Conservation (phyloP, 2,113 vertebrate genomes). For the Rousettus leschenaultii region DNA sequence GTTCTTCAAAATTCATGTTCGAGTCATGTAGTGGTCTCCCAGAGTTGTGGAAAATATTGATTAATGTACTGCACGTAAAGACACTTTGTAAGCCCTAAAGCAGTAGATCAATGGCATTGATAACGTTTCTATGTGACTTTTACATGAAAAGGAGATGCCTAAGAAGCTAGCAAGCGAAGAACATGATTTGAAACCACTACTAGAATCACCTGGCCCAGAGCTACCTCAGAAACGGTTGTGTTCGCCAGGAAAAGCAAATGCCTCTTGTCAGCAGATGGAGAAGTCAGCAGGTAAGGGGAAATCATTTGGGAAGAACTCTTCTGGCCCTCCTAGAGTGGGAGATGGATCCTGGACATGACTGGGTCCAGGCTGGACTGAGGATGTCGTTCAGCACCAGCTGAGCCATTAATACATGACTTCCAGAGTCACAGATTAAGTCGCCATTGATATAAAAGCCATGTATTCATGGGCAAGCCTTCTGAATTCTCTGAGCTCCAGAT, state of each 20-base stretch:
- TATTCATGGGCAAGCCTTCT: background rate
- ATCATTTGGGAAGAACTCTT: background rate
- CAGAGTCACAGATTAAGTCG: background rate
- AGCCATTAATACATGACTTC: background rate
- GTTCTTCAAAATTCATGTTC: background rate
- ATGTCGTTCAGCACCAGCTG: background rate
- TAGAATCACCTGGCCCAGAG: background rate
- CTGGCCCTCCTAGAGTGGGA: background rate
- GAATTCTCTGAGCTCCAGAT: background rate
- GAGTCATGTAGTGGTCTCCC: background rate
- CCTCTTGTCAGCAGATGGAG: background rate
- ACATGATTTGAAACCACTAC: rapidly evolving
- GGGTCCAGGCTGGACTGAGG: background rate
- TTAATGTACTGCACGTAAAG: background rate
- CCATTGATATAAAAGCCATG: background rate
- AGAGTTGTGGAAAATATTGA: background rate
- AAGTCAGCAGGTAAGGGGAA: background rate
- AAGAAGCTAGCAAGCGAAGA: background rate
- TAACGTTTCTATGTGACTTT: background rate
- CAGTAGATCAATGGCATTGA: background rate
- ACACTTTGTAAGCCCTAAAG: background rate
- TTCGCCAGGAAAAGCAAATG: rapidly evolving
- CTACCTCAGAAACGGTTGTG: background rate
- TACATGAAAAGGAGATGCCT: background rate
- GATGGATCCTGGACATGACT: background rate